A percentile compares a stretch with the other conserved stretches of the same genome.
Conservation (phyloP, 2,888 invertebrate genomes). For the Sphaerophoria rueppellii region DNA sequence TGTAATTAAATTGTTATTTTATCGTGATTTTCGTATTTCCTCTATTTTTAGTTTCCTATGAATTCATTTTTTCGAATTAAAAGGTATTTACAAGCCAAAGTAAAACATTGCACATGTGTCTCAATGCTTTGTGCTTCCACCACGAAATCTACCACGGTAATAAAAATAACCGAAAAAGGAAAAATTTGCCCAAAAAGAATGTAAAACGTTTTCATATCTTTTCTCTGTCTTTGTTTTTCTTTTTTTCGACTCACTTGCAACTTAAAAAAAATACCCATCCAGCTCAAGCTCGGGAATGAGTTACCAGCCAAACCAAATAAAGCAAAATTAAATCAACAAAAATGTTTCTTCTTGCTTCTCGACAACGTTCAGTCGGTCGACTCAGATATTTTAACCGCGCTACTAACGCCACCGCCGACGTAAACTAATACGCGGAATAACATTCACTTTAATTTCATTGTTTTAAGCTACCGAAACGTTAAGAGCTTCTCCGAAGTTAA, state of each 20-base stretch:
- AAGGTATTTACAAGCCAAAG: too few species aligned
- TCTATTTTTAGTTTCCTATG: too few species aligned
- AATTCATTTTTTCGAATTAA: too few species aligned
- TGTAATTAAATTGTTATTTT: too few species aligned
- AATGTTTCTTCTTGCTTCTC: neutral
- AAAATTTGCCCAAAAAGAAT: neutral
- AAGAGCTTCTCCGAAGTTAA: slow-evolving; percentile 39
- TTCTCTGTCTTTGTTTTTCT: neutral
- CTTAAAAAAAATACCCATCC: neutral
- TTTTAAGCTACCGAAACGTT: slow-evolving; percentile 60
- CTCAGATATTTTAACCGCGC: neutral
- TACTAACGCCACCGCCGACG: slow-evolving; percentile 11
- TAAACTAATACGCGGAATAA: slow-evolving; percentile 60
- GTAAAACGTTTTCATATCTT: neutral
- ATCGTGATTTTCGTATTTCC: too few species aligned
- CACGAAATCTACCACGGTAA: neutral
- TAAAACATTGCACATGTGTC: too few species aligned
- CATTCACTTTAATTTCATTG: slow-evolving; percentile 69
- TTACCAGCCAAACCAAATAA: neutral
- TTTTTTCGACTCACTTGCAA: neutral
- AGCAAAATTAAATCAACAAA: neutral
- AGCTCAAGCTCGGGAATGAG: neutral
- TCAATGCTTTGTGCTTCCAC: too few species aligned
- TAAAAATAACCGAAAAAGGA: neutral
- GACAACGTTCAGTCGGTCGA: neutral